phyloP scores from a whole-genome alignment of 2,113 vertebrate genomes.

The Tachysurus fulvidraco region DNA sequence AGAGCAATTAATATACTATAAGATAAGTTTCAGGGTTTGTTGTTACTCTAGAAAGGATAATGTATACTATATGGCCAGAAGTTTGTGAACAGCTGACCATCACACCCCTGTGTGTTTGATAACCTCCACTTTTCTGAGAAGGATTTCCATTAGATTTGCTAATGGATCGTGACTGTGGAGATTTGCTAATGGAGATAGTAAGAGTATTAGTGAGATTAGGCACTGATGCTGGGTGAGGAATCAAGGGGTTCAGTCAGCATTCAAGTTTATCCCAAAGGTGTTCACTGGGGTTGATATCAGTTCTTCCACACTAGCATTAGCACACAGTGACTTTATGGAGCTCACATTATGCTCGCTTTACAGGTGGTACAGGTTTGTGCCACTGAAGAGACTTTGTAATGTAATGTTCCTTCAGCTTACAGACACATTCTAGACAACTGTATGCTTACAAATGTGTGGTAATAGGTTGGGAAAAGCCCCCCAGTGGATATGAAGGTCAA shows the following conservation, averaged over 20 bases:
- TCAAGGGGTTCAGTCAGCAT: neutral
- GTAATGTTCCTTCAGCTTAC: too few species aligned
- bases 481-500: neutral
- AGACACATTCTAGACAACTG: neutral
- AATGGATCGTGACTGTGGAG: neutral
- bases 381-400: neutral
- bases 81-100: neutral
- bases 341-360: neutral
- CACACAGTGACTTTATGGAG: neutral
- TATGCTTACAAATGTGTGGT: neutral
- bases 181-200: neutral
- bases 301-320: neutral
- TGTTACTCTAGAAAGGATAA: neutral
- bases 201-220: neutral
- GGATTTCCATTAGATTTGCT: neutral
- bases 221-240: neutral
- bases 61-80: neutral
- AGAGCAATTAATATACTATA: neutral
- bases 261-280: neutral
- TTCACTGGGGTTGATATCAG: neutral
- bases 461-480: neutral
- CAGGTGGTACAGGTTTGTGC: neutral
- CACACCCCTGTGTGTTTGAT: neutral
- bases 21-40: neutral
- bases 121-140: neutral